Evolutionary conservation across 2,888 invertebrate species (phyloP).

Genomic region (Andrena dorsata): DNA sequence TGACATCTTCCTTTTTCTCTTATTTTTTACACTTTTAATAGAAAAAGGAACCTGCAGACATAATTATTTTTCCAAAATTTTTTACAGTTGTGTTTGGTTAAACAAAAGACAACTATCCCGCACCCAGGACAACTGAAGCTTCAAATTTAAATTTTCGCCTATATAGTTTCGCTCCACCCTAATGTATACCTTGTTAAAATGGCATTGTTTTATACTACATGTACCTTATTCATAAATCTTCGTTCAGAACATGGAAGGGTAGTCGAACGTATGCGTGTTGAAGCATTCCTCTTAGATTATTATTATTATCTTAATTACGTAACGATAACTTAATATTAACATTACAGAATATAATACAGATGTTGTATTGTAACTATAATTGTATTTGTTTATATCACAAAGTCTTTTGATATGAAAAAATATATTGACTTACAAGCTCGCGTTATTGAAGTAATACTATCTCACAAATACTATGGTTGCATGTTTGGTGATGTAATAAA

Average conservation of each 20-base stretch:
- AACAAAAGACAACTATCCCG: too few relatives aligned
- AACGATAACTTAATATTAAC: not conserved
- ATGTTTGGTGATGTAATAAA: slow-evolving; percentile 21
- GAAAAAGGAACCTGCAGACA: too few relatives aligned
- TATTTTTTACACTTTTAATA: too few relatives aligned
- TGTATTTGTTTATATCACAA: slow-evolving; percentile 54
- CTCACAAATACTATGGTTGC: slow-evolving; percentile 31
- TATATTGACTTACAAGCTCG: slow-evolving; percentile 23
- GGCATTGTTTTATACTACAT: not conserved
- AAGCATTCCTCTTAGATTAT: not conserved
- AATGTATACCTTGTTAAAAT: not conserved
- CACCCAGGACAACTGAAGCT: too few relatives aligned
- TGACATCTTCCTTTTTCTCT: too few relatives aligned
- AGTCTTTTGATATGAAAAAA: slow-evolving; percentile 56
- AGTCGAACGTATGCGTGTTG: not conserved
- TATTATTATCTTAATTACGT: not conserved
- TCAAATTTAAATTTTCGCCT: too few relatives aligned
- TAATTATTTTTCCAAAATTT: too few relatives aligned
- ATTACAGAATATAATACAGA: not conserved
- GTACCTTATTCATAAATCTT: not conserved
- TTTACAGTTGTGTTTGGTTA: too few relatives aligned
- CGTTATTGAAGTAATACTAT: slow-evolving; percentile 24
- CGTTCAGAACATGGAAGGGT: not conserved
- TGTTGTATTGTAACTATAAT: slow-evolving; percentile 30
- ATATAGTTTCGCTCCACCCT: too few relatives aligned